Conservation (phyloP, 1,140 invertebrate genomes). For the Zaprionus taronus region DNA sequence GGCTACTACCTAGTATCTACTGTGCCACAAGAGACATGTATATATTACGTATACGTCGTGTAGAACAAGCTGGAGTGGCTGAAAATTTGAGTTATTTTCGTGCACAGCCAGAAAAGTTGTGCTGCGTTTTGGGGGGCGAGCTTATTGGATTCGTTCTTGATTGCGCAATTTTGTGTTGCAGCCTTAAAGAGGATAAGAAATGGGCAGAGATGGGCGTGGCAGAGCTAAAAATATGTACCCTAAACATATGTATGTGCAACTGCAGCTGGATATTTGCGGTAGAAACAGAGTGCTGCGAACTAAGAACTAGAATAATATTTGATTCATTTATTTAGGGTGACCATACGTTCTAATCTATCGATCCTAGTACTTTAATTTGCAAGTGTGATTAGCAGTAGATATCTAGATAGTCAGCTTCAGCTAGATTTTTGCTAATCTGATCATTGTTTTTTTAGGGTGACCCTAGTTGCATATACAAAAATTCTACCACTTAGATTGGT, state of each 20-base stretch:
- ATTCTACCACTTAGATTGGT: too few relatives aligned
- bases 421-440: too few relatives aligned
- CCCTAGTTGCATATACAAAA: too few relatives aligned
- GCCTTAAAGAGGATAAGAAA: background rate
- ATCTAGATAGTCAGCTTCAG: too few relatives aligned
- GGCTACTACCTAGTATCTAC: background rate
- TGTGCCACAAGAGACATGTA: constrained; percentile 32
- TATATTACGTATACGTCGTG: constrained; percentile 35
- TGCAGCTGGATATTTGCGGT: background rate
- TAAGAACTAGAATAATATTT: too few relatives aligned
- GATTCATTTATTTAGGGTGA: too few relatives aligned
- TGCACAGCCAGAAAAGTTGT: constrained; percentile 3
- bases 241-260: background rate
- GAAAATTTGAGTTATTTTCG: constrained; percentile 33
- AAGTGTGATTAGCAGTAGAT: too few relatives aligned
- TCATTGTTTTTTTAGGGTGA: too few relatives aligned
- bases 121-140: background rate
- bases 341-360: too few relatives aligned
- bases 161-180: background rate
- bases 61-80: constrained; percentile 6
- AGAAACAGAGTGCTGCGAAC: background rate
- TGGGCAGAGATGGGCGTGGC: background rate
- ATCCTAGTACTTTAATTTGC: too few relatives aligned
- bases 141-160: background rate
- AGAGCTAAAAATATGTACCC: background rate